Evolutionary conservation across 2,797 vertebrate species (phyloP).

Genomic region (Eurystomus glaucurus): DNA sequence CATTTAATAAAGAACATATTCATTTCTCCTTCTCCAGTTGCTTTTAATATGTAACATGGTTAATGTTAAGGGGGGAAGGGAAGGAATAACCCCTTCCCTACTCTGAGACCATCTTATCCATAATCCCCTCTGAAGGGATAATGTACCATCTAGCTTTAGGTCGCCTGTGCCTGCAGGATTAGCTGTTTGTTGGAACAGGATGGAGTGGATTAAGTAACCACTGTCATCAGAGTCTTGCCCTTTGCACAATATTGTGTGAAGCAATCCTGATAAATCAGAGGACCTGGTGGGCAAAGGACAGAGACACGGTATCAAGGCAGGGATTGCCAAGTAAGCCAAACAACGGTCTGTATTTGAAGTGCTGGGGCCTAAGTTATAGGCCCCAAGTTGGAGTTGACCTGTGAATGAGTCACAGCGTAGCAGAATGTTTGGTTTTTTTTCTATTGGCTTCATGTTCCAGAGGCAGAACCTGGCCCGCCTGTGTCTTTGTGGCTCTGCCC

Average conservation of each 20-base stretch:
- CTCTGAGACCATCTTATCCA: background rate
- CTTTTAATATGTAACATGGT: background rate
- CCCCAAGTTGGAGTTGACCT: too few species aligned
- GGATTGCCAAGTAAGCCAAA: background rate
- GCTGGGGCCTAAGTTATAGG: too few species aligned
- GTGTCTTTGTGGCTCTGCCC: too few species aligned
- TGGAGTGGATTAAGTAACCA: background rate
- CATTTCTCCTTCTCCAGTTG: background rate
- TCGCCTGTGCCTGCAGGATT: background rate
- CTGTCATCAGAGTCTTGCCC: background rate
- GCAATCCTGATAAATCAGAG: background rate
- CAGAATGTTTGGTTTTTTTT: too few species aligned
- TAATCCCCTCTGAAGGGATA: conserved; percentile 56
- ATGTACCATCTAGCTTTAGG: background rate
- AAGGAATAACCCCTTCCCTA: conserved; percentile 13
- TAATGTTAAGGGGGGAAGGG: background rate
- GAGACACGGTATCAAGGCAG: background rate
- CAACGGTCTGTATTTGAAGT: background rate
- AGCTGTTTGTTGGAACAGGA: background rate
- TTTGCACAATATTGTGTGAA: background rate
- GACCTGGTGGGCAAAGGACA: background rate
- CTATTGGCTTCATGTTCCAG: too few species aligned
- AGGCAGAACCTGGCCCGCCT: too few species aligned
- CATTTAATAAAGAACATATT: background rate
- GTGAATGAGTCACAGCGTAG: too few species aligned